Evolutionary conservation across 53 echinoderm and acorn worm genomes (phyloP).

Genomic region (Arbacia lixula): DNA sequence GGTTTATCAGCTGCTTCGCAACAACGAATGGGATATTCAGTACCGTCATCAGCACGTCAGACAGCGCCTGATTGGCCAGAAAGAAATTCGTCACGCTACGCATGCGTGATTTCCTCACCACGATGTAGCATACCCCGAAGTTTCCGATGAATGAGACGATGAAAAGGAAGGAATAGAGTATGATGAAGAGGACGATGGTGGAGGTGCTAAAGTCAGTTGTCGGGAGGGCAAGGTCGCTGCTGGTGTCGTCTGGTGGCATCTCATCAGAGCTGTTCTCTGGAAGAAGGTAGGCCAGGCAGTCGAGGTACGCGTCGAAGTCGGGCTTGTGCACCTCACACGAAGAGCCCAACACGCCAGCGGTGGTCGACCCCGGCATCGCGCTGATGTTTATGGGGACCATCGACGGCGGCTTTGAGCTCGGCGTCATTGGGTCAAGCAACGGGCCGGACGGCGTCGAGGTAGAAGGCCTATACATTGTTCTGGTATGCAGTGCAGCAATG

Average conservation of each 20-base stretch:
- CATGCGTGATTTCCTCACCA: conserved; percentile 82
- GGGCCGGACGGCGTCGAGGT: not conserved
- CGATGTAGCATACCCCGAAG: conserved; percentile 85
- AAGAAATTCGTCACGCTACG: conserved; percentile 95
- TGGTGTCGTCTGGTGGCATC: not conserved
- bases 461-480: not conserved
- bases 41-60: conserved; percentile 86
- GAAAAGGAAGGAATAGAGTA: conserved; percentile 71
- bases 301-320: conserved; percentile 23
- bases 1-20: conserved; percentile 63
- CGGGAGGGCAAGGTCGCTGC: not conserved
- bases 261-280: not conserved
- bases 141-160: conserved; percentile 84
- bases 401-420: not conserved
- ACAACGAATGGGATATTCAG: conserved; percentile 91
- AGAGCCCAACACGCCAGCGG: not conserved
- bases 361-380: conserved; percentile 1
- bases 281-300: not conserved
- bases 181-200: conserved; percentile 61
- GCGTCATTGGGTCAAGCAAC: not conserved
- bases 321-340: not conserved
- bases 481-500: not conserved
- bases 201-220: not conserved
- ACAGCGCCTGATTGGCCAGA: conserved; percentile 89
- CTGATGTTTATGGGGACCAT: not conserved